Evolutionary conservation across 2,888 invertebrate species (phyloP).

Genomic region (Leptinotarsa tumamoca): DNA sequence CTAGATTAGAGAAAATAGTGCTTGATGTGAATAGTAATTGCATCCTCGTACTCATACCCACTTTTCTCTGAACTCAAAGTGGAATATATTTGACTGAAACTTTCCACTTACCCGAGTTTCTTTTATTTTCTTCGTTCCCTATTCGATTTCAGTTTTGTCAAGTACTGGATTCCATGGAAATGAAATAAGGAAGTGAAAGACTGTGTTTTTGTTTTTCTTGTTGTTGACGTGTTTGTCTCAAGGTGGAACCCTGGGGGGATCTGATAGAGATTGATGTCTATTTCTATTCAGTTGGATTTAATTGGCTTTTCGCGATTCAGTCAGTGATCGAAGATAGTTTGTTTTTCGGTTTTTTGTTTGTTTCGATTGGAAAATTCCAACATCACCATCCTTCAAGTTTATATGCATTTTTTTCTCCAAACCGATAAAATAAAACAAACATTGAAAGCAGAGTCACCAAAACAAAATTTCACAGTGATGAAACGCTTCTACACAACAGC

Average conservation of each 20-base stretch:
- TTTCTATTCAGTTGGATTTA: neutral
- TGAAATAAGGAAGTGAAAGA: neutral
- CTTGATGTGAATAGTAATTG: slow-evolving; percentile 10
- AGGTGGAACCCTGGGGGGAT: neutral
- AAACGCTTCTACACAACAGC: too few relatives aligned
- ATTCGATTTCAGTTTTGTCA: slow-evolving; percentile 4
- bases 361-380: too few relatives aligned
- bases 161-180: slow-evolving; percentile 7
- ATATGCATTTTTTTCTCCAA: too few relatives aligned
- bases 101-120: slow-evolving; percentile 4
- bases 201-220: slow-evolving; percentile 10
- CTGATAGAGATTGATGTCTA: neutral
- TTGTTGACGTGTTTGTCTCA: slow-evolving; percentile 1
- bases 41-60: slow-evolving; percentile 12
- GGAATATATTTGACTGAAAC: slow-evolving; percentile 15
- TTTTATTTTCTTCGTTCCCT: slow-evolving; percentile 2
- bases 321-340: too few relatives aligned
- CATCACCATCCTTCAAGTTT: too few relatives aligned
- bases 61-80: slow-evolving; percentile 2
- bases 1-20: neutral
- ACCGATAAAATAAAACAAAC: too few relatives aligned
- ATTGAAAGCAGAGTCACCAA: too few relatives aligned
- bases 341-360: too few relatives aligned
- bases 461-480: too few relatives aligned
- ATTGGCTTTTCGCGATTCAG: too few relatives aligned